A percentile compares a stretch with the other conserved stretches of the same genome.
phyloP scores from a whole-genome alignment of 2,113 vertebrate species.

The Opisthocomus hoazin region DNA sequence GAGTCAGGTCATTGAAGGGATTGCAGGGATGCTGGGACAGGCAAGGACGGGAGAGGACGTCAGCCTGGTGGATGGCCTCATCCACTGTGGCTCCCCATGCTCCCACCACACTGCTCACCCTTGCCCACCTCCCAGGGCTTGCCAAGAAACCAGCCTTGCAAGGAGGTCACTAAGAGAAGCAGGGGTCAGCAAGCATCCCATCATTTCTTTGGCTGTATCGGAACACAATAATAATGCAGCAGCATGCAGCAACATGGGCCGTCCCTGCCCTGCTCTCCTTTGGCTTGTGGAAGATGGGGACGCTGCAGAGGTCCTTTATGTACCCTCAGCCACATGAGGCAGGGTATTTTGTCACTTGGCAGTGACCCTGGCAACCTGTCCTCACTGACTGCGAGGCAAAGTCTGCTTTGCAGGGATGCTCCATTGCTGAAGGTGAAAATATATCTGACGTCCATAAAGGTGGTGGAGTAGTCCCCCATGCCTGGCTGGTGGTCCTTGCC shows the following conservation, averaged over 20 bases:
- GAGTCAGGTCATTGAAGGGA: background rate
- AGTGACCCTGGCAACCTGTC: background rate
- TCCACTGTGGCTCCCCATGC: rapidly evolving
- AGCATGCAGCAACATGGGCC: background rate
- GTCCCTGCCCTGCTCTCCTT: background rate
- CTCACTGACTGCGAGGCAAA: background rate
- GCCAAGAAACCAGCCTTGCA: background rate
- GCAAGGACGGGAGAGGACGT: rapidly evolving
- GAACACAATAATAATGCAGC: background rate
- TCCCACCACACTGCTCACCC: background rate
- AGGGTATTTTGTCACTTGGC: background rate
- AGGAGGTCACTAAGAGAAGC: background rate
- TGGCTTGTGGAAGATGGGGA: background rate
- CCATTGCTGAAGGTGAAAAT: background rate
- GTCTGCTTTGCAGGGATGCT: background rate
- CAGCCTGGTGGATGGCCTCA: rapidly evolving
- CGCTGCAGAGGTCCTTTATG: background rate
- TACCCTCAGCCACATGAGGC: background rate
- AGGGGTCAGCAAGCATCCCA: background rate
- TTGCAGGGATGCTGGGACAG: background rate
- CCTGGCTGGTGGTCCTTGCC: rapidly evolving
- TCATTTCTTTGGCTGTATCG: background rate
- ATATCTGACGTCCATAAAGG: rapidly evolving
- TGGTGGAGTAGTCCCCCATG: background rate
- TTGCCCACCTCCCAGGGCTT: background rate